A percentile compares a stretch with the other conserved stretches of the same genome.
These are phyloP conservation scores for Chaetogeoica ovagalla DNA, from an alignment of 2,888 invertebrate species.

Conservation along the genomic window DNA sequence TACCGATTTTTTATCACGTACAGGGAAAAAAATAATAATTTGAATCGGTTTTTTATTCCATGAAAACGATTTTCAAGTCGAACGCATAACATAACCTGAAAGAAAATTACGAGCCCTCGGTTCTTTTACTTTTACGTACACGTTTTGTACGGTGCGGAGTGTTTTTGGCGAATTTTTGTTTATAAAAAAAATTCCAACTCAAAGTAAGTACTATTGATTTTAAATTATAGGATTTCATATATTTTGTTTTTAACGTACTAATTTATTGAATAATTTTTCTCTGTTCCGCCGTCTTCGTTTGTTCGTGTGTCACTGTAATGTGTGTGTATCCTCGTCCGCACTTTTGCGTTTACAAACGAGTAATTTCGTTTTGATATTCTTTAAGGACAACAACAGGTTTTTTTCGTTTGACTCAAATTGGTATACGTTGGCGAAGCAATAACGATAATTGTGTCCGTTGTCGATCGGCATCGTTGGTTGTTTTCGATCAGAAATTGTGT, in stretches of 20 bases:
- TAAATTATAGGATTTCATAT: neutral
- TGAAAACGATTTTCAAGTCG: neutral
- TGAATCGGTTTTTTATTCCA: slow-evolving; percentile 1
- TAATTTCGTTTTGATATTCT: no score
- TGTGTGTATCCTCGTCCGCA: no score
- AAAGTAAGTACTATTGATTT: slow-evolving; percentile 31
- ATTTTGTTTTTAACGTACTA: neutral
- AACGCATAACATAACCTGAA: slow-evolving; percentile 40
- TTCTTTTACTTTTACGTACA: slow-evolving; percentile 39
- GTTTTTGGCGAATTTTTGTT: neutral
- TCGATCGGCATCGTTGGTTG: no score
- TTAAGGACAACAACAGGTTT: no score
- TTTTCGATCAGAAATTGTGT: no score
- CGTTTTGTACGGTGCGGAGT: slow-evolving; percentile 8
- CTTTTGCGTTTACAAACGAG: no score
- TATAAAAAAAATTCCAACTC: neutral
- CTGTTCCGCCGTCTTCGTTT: no score
- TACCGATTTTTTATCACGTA: no score
- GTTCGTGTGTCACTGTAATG: no score
- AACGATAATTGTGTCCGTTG: no score
- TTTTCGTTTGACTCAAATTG: no score
- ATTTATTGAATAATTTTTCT: neutral
- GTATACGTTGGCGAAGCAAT: no score
- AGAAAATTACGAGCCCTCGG: neutral
- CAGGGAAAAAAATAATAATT: neutral